Evolutionary conservation across 2,888 invertebrate species (phyloP).

Genomic region (Abscondita cerata): DNA sequence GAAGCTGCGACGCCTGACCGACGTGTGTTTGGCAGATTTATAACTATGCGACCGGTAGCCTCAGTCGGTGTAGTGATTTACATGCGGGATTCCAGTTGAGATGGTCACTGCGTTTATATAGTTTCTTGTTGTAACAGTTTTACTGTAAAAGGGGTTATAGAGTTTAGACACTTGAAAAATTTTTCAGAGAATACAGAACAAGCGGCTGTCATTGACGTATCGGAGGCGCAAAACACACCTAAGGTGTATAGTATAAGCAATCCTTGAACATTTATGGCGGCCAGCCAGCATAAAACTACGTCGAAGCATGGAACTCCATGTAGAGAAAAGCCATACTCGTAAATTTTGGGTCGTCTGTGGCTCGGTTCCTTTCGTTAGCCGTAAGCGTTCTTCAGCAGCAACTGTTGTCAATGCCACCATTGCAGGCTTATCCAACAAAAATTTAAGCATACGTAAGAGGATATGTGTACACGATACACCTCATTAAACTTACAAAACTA

Average conservation of each 20-base stretch:
- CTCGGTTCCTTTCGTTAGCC: constrained; percentile 38
- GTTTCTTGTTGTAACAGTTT: constrained; percentile 5
- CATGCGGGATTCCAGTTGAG: constrained; percentile 41
- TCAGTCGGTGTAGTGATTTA: constrained; percentile 48
- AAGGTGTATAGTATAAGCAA: constrained; percentile 55
- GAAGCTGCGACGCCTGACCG: constrained; percentile 50
- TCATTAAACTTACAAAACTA: too few species aligned
- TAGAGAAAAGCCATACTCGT: constrained; percentile 58
- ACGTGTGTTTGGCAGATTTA: constrained; percentile 56
- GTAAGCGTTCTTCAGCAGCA: constrained; percentile 40
- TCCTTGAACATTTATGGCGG: constrained; percentile 54
- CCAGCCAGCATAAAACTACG: constrained; percentile 57
- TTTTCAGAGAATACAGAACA: constrained; percentile 43
- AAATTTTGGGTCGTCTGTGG: constrained; percentile 52
- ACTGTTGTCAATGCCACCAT: constrained; percentile 17
- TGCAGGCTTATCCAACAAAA: too few species aligned
- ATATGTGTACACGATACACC: too few species aligned
- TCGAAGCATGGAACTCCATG: constrained; percentile 60
- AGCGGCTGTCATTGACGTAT: constrained; percentile 47
- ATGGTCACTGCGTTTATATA: constrained; percentile 6
- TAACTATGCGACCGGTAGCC: constrained; percentile 48
- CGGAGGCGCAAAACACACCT: constrained; percentile 50
- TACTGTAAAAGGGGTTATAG: constrained; percentile 33
- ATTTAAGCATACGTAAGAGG: too few species aligned
- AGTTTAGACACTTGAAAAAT: constrained; percentile 45